These are phyloP conservation scores for Sander lucioperca DNA, from an alignment of 2,113 vertebrate genomes.

Conservation along the genomic window DNA sequence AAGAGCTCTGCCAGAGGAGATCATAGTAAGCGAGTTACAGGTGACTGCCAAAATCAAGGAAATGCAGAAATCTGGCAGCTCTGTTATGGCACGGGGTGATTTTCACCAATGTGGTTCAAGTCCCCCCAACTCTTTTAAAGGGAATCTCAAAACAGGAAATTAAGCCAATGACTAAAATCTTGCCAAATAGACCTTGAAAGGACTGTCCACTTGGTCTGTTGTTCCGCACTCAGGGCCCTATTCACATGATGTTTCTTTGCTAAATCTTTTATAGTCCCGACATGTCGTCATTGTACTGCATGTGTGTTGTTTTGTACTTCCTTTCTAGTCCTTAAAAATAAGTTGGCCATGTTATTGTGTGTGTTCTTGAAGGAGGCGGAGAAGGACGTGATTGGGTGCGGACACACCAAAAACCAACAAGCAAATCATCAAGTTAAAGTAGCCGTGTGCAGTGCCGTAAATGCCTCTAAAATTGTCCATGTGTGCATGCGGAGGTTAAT, in stretches of 20 bases:
- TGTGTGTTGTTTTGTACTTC: not conserved
- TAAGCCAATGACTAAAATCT: not conserved
- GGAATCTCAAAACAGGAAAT: slow-evolving; percentile 18
- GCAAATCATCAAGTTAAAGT: too few species aligned
- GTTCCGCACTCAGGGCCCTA: not conserved
- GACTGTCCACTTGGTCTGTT: not conserved
- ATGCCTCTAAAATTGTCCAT: too few species aligned
- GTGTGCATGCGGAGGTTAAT: not conserved
- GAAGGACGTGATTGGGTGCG: too few species aligned
- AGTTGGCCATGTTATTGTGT: not conserved
- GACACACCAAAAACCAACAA: too few species aligned
- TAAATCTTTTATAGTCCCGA: not conserved
- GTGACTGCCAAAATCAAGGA: slow-evolving; percentile 49
- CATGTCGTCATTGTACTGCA: too few species aligned
- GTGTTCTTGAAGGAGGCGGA: not conserved
- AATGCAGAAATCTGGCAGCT: slow-evolving; percentile 45
- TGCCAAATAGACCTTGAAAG: slow-evolving; percentile 5
- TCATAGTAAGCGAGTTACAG: slow-evolving; percentile 32
- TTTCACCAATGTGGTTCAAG: slow-evolving; percentile 30
- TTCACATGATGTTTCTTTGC: too few species aligned
- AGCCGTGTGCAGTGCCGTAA: too few species aligned
- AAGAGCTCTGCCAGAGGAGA: slow-evolving; percentile 36
- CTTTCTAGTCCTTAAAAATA: not conserved
- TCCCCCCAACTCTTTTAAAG: slow-evolving; percentile 34
- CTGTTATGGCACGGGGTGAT: not conserved